phyloP scores from a whole-genome alignment of 2,113 vertebrate genomes.

The Agelaius tricolor region DNA sequence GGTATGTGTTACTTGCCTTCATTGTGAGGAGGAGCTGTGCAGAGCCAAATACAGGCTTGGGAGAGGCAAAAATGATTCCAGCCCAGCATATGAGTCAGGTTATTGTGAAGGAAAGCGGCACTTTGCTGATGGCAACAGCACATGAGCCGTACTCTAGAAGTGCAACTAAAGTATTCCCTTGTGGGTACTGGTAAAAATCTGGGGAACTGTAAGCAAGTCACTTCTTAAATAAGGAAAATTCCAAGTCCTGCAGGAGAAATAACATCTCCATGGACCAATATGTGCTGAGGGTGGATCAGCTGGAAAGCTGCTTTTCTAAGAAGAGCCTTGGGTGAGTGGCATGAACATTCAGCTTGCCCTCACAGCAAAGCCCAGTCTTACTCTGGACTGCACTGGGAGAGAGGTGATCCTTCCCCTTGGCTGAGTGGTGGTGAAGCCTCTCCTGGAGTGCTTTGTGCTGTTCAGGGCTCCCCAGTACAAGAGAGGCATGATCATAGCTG shows the following conservation, averaged over 20 bases:
- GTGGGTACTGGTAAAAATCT: background rate
- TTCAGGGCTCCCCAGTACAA: background rate
- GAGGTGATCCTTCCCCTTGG: background rate
- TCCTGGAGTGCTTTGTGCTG: background rate
- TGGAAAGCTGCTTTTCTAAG: background rate
- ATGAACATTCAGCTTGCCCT: background rate
- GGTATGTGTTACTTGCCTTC: background rate
- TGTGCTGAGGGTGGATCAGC: background rate
- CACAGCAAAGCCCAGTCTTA: background rate
- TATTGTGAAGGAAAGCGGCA: background rate
- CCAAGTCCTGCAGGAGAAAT: background rate
- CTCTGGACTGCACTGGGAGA: background rate
- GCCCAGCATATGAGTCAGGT: background rate
- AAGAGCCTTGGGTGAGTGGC: background rate
- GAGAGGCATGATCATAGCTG: background rate
- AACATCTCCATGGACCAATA: background rate
- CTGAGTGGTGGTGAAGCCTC: background rate
- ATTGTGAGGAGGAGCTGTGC: background rate
- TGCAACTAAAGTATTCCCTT: background rate
- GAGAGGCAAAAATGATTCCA: conserved; percentile 1
- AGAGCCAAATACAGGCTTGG: background rate
- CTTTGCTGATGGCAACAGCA: background rate
- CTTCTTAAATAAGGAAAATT: background rate
- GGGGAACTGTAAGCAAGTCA: background rate
- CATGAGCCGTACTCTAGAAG: background rate